A percentile compares a stretch with the other conserved stretches of the same genome.
Evolutionary conservation across 2,113 vertebrate genomes (phyloP).

Genomic region (Sorex araneus): DNA sequence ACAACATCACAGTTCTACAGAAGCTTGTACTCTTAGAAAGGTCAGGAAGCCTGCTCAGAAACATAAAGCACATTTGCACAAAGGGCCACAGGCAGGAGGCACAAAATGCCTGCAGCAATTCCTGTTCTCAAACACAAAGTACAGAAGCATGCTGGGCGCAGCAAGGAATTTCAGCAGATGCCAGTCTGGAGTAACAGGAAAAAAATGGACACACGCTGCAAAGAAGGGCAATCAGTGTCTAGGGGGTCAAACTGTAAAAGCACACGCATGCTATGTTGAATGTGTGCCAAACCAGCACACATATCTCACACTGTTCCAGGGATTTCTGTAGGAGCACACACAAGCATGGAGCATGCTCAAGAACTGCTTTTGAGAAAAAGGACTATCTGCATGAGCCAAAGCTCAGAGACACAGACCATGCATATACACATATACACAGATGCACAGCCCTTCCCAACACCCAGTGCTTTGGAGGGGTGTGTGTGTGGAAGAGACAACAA

Average conservation of each 20-base stretch:
- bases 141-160: conserved; percentile 70
- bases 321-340: conserved; percentile 57
- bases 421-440: neutral
- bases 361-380: conserved; percentile 63
- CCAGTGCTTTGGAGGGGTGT: conserved; percentile 13
- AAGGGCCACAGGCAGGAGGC: conserved; percentile 48
- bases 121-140: conserved; percentile 57
- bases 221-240: neutral
- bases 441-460: neutral
- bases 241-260: conserved; percentile 33
- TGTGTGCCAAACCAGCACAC: conserved; percentile 61
- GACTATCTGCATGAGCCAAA: conserved; percentile 58
- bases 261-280: conserved; percentile 72
- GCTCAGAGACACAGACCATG: conserved; percentile 69
- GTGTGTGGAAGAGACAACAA: conserved; percentile 69
- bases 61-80: conserved; percentile 48
- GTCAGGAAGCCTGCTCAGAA: conserved; percentile 57
- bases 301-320: conserved; percentile 49
- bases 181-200: conserved; percentile 53
- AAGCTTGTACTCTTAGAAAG: conserved; percentile 54
- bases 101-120: conserved; percentile 54
- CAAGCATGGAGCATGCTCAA: conserved; percentile 77
- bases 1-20: conserved; percentile 46
- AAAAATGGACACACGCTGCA: conserved; percentile 56
- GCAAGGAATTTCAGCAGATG: conserved; percentile 68